Evolutionary conservation across 2,113 vertebrate species (phyloP), one percentile per base, ranked within the genome.

Genomic region (Indri indri): DNA sequence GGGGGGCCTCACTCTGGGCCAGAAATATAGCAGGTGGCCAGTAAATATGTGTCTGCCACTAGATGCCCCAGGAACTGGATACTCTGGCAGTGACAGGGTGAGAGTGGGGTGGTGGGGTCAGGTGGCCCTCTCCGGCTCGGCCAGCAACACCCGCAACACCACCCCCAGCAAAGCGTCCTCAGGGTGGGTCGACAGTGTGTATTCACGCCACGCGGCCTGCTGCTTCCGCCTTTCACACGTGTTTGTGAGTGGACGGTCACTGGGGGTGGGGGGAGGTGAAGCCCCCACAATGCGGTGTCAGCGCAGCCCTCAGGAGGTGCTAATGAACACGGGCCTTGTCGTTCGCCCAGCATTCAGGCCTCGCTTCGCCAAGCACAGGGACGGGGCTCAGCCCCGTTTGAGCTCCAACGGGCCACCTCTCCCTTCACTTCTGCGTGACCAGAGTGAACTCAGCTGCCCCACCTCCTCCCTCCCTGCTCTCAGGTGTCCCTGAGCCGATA

Each of bases 191-290:
- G 98, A 98, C 98, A 98, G 98, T 98, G 96, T 98, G 96, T 98
- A 98, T 98, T 98, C 98, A 98, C 98, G 98, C 98, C 98, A 97
- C 92, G 96, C 97, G 80, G 84, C 98, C 97, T 96, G 98, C 99
- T 98, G 99, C 98, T 98, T 98, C 98, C 98, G 71, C 97, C 98
- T 98, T 98, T 96, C 94, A 94, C 98, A 97, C 96, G 95, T 97
- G 97, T 98, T 98, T 98, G 98, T 98, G 99, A 99, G 99, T 99
- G 99, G 99, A 98, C 96, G 96, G 97, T 98, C 98, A 99, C 98
- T 94, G 90, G 89, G 98, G 99, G 99, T 98, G 98, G 98, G 73
- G 61, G 99, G 98, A 99, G 99, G 98, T 98, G 98, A 99, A 94
- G 97, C 98, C 98, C 98, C 93, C 70, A 98, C 99, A 99, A 99